phyloP scores from a whole-genome alignment of 1,140 invertebrate genomes.

The Zaprionus tsacasi region DNA sequence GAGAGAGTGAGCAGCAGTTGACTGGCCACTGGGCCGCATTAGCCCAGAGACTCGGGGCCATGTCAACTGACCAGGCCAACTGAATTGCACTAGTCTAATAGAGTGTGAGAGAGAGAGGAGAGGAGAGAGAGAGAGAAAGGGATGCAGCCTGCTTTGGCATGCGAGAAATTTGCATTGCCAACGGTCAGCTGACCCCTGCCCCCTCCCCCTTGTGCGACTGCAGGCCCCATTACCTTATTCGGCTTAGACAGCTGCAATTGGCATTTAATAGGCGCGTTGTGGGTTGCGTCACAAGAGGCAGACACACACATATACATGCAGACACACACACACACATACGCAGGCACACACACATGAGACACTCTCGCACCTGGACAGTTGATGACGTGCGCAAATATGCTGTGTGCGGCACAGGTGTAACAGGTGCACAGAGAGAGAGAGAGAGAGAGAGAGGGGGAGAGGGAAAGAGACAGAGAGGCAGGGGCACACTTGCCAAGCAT shows the following conservation, averaged over 20 bases:
- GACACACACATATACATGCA: background rate
- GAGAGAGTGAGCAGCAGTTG: constrained; percentile 20
- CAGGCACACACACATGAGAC: background rate
- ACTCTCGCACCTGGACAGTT: constrained; percentile 6
- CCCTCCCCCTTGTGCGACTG: background rate
- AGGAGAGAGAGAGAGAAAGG: no score
- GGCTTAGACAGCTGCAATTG: constrained; percentile 50
- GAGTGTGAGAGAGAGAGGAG: constrained; percentile 22
- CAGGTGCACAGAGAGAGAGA: constrained; percentile 27
- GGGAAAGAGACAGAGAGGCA: background rate
- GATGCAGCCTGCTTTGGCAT: constrained; percentile 11
- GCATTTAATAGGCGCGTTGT: constrained; percentile 53
- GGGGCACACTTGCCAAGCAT: constrained; percentile 6
- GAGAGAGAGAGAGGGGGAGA: background rate
- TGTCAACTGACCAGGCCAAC: constrained; percentile 61
- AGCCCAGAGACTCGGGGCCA: constrained; percentile 43
- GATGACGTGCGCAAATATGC: constrained; percentile 35
- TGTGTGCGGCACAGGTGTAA: constrained; percentile 37
- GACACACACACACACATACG: background rate
- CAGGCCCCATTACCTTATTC: constrained; percentile 32
- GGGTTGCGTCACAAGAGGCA: constrained; percentile 19
- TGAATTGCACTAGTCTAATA: constrained; percentile 58
- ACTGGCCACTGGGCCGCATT: constrained; percentile 69
- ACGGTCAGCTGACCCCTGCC: constrained; percentile 6
- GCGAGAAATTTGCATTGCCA: constrained; percentile 42